A percentile compares a stretch with the other conserved stretches of the same genome.
phyloP scores from a whole-genome alignment of 2,888 invertebrate genomes.

The Lasioglossum oenotherae region DNA sequence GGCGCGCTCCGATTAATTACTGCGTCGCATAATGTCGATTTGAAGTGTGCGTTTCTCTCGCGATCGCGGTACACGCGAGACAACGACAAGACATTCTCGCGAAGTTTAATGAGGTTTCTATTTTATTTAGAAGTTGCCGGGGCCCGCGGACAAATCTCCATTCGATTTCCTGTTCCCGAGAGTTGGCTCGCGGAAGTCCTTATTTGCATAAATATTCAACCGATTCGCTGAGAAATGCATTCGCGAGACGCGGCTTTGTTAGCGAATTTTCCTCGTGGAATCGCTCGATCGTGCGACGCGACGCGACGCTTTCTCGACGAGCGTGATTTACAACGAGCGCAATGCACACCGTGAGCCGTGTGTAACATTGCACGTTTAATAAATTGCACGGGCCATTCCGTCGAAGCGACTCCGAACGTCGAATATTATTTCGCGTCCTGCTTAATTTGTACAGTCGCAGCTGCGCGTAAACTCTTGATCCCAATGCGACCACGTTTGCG shows the following conservation, averaged over 20 bases:
- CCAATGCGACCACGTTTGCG: not conserved
- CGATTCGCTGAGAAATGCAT: not conserved
- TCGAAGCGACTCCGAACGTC: constrained; percentile 2
- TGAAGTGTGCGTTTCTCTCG: not conserved
- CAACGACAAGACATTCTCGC: not conserved
- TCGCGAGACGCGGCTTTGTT: not conserved
- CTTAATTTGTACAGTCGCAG: constrained; percentile 42
- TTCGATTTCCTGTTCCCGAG: not conserved
- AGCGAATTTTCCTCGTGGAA: not conserved
- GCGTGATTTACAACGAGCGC: not conserved
- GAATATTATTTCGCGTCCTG: constrained; percentile 45
- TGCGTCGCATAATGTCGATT: not conserved
- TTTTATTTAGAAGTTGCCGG: constrained; percentile 2
- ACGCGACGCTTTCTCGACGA: not conserved
- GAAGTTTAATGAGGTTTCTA: constrained; percentile 6
- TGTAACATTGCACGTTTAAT: constrained; percentile 6
- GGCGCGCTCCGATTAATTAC: not conserved
- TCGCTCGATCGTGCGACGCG: not conserved
- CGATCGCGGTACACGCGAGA: not conserved
- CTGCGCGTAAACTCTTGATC: constrained; percentile 15
- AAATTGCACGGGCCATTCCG: constrained; percentile 2
- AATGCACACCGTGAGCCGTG: not conserved
- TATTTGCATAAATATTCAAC: constrained; percentile 6
- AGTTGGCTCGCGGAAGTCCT: not conserved
- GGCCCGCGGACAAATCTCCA: not conserved